phyloP scores from a whole-genome alignment of 1,140 invertebrate species.

The Bacillus rossius region DNA sequence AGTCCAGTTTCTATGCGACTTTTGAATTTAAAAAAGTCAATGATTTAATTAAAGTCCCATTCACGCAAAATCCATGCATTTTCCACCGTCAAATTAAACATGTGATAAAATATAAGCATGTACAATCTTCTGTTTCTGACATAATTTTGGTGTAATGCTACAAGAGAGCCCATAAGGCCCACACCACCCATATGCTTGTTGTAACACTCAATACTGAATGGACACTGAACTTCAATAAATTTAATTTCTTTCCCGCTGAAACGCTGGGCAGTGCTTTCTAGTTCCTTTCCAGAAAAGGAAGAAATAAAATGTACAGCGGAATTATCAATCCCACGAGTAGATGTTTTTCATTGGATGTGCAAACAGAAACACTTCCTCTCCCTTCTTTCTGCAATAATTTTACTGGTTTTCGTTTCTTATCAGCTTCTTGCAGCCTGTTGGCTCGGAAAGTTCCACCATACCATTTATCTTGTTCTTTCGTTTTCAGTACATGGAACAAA shows the following conservation, averaged over 20 bases:
- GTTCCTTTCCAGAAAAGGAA: conserved; percentile 34
- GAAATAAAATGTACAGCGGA: conserved; percentile 40
- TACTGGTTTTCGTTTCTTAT: conserved; percentile 35
- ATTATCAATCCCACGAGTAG: conserved; percentile 42
- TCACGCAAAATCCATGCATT: too few relatives aligned
- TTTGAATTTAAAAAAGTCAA: too few relatives aligned
- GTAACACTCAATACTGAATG: conserved; percentile 39
- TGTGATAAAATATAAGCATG: too few relatives aligned
- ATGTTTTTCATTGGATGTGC: conserved; percentile 21
- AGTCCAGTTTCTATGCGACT: too few relatives aligned
- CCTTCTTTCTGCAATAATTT: conserved; percentile 21
- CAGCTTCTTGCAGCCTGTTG: conserved; percentile 27
- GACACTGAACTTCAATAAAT: conserved; percentile 35
- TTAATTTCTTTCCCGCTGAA: conserved; percentile 29
- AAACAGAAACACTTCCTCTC: conserved; percentile 3
- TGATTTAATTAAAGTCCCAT: too few relatives aligned
- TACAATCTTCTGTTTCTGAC: too few relatives aligned
- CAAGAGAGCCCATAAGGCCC: conserved; percentile 41
- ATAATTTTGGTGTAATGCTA: conserved; percentile 33
- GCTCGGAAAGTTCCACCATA: neutral
- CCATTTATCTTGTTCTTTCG: conserved; percentile 1
- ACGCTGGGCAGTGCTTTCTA: conserved; percentile 29
- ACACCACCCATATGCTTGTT: conserved; percentile 36
- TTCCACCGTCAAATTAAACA: too few relatives aligned
- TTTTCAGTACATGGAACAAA: neutral